These are phyloP conservation scores for Anarhynchus alexandrinus DNA, from an alignment of 2,113 vertebrate species.

Conservation along the genomic window DNA sequence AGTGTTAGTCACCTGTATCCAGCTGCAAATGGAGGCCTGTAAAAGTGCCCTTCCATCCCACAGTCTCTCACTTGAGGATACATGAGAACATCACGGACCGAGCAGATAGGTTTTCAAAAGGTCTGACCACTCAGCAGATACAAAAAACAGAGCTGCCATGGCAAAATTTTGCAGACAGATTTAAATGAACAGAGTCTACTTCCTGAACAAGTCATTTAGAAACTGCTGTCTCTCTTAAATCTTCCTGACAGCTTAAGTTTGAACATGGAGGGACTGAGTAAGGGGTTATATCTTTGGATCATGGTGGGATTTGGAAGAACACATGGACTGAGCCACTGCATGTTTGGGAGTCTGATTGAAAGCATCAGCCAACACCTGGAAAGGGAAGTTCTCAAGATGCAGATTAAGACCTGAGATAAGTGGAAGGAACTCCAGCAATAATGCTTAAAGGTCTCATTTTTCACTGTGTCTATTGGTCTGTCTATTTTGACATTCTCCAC, in stretches of 20 bases:
- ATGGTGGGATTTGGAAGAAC: neutral
- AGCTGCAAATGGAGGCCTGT: too few relatives aligned
- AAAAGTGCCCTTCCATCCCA: too few relatives aligned
- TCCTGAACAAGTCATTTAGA: neutral
- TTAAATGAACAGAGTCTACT: neutral
- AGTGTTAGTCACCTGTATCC: too few relatives aligned
- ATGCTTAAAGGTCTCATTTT: neutral
- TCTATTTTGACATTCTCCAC: neutral
- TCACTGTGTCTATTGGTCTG: neutral
- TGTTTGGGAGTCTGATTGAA: neutral
- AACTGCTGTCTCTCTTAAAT: neutral
- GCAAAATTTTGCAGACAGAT: neutral
- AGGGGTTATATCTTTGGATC: neutral
- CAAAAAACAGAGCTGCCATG: neutral
- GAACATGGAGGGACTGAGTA: neutral
- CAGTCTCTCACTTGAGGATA: neutral
- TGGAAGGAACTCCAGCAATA: neutral
- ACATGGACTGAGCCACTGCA: neutral
- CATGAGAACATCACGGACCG: neutral
- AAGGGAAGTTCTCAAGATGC: neutral
- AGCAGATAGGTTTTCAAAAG: neutral
- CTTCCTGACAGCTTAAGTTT: neutral
- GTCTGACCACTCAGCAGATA: neutral
- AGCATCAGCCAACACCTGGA: neutral
- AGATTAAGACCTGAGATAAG: neutral